A percentile compares a stretch with the other conserved stretches of the same genome.
Evolutionary conservation across 2,113 vertebrate species (phyloP).

Genomic region (Scytalopus superciliaris): DNA sequence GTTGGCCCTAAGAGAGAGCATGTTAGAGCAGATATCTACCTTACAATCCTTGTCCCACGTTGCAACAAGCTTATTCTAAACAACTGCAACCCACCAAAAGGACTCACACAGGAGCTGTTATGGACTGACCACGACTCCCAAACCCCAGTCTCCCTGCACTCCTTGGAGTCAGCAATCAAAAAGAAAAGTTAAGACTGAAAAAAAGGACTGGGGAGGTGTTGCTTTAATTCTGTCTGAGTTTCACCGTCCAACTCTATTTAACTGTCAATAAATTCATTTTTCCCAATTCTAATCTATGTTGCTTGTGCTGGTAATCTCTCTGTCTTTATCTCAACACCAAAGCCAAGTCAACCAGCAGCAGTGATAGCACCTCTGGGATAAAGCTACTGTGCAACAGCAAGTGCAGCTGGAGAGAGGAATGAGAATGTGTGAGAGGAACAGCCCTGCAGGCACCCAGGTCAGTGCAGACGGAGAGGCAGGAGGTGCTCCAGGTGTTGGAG

Average conservation of each 20-base stretch:
- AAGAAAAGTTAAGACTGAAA: not conserved
- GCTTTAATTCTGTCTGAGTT: not conserved
- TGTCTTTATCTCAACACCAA: not conserved
- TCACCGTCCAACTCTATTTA: not conserved
- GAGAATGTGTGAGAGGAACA: not conserved
- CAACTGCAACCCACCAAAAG: not conserved
- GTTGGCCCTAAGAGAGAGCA: not conserved
- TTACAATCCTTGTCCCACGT: rapidly evolving
- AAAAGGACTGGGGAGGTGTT: not conserved
- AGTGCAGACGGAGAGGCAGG: not conserved
- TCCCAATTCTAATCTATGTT: not conserved
- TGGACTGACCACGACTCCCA: not conserved
- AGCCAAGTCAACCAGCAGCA: not conserved
- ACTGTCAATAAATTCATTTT: not conserved
- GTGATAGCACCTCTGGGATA: not conserved
- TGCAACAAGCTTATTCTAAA: not conserved
- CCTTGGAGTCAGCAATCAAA: not conserved
- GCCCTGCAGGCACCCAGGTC: not conserved
- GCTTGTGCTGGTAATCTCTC: not conserved
- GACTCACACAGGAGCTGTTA: not conserved
- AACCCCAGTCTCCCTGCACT: not conserved
- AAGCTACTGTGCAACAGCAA: not conserved
- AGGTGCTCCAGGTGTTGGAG: not conserved
- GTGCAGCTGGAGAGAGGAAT: not conserved
- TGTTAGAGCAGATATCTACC: not conserved